phyloP scores from a whole-genome alignment of 1,140 invertebrate genomes.

The Araneus ventricosus region DNA sequence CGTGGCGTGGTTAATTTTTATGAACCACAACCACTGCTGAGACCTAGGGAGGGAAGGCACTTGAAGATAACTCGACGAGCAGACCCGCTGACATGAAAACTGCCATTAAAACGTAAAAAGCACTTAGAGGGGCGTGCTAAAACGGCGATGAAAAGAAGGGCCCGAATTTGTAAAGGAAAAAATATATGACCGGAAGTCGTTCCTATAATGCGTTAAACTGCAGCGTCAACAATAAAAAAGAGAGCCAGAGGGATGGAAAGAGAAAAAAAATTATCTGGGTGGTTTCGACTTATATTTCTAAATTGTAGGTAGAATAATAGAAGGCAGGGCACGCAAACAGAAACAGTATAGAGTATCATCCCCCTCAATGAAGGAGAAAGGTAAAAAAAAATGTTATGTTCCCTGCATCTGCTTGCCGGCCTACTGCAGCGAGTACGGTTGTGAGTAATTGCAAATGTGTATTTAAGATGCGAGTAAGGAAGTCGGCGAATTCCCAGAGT shows the following conservation, averaged over 20 bases:
- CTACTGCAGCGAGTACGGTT: not conserved
- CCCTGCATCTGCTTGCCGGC: not conserved
- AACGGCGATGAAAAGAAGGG: slow-evolving; percentile 27
- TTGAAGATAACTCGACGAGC: not conserved
- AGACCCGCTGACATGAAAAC: slow-evolving; percentile 36
- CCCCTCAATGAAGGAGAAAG: not conserved
- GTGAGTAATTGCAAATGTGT: not conserved
- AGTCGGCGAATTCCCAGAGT: not conserved
- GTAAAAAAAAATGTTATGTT: slow-evolving; percentile 12
- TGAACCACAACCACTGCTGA: too few species aligned
- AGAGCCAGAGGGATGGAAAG: not conserved
- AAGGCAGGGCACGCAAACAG: slow-evolving; percentile 16
- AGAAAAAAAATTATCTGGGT: not conserved
- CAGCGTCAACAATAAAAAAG: not conserved
- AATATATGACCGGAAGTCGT: slow-evolving; percentile 29
- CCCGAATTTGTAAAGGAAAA: slow-evolving; percentile 23
- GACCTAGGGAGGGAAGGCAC: not conserved
- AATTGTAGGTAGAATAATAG: slow-evolving; percentile 33
- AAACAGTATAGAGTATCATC: slow-evolving; percentile 5
- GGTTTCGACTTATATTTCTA: slow-evolving; percentile 3
- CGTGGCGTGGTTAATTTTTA: slow-evolving; percentile 8
- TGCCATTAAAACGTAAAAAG: slow-evolving; percentile 30
- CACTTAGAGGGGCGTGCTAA: slow-evolving; percentile 40
- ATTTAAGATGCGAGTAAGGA: not conserved
- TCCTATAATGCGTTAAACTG: not conserved